Conservation (phyloP, 2,113 vertebrate genomes). For the Anoura caudifer region DNA sequence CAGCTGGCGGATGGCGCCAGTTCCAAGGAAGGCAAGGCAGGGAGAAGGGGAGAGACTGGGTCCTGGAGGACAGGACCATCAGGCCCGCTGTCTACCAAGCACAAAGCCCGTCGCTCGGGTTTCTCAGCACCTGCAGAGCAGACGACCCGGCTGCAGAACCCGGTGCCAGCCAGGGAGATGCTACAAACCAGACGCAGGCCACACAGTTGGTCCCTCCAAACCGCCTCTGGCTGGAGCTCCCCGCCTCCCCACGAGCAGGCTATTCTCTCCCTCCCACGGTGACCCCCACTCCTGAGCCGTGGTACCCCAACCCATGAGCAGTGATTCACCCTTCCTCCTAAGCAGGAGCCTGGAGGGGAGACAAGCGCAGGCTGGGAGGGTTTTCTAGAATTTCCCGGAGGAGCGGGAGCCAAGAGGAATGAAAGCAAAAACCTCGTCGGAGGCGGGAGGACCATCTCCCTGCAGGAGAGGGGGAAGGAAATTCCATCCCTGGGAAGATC, state of each 20-base stretch:
- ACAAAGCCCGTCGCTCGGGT: neutral
- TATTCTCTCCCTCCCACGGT: too few relatives aligned
- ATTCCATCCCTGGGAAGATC: neutral
- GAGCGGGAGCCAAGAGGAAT: neutral
- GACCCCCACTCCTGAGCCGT: neutral
- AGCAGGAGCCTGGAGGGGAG: neutral
- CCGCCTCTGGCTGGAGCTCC: neutral
- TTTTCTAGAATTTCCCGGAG: neutral
- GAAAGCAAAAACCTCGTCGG: neutral
- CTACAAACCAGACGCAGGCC: neutral
- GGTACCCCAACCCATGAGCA: neutral
- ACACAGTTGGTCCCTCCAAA: fast-evolving
- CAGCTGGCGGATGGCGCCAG: neutral
- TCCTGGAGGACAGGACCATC: fast-evolving
- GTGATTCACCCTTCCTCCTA: neutral
- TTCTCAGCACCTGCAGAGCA: neutral
- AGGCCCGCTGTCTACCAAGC: too few relatives aligned
- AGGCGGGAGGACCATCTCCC: neutral
- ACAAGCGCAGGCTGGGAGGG: fast-evolving
- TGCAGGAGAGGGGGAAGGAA: neutral
- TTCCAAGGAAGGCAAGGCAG: neutral
- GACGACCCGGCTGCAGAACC: neutral
- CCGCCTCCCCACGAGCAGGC: neutral
- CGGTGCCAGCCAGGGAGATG: neutral
- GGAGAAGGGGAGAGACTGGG: neutral